Conservation (phyloP, 2,113 vertebrate genomes). For the rat (Rattus norvegicus) region DNA sequence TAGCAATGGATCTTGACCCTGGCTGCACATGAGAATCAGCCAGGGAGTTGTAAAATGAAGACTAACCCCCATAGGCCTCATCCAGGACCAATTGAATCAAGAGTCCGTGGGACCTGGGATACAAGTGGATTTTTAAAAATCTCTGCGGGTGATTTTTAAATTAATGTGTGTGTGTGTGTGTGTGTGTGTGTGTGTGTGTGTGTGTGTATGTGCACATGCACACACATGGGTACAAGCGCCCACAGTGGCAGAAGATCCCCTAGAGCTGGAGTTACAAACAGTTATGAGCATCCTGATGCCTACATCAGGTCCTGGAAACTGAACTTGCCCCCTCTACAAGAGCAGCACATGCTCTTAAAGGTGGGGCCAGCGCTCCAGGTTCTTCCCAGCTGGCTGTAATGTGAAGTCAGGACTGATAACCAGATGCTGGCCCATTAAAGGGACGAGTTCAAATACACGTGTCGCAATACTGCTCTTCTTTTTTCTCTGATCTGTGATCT, state of each 20-base stretch:
- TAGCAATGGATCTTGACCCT: conserved; percentile 62
- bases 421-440: background rate
- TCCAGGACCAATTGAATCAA: background rate
- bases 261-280: background rate
- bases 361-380: background rate
- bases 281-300: background rate
- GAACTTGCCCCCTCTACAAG: background rate
- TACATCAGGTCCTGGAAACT: background rate
- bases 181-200: too few relatives aligned
- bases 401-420: background rate
- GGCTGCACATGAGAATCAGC: conserved; percentile 35
- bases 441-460: background rate
- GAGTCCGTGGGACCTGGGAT: background rate
- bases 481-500: background rate
- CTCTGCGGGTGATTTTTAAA: background rate
- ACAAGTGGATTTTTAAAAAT: background rate
- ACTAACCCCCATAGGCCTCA: background rate
- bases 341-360: background rate
- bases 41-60: conserved; percentile 66
- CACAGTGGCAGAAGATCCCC: background rate
- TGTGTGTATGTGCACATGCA: too few relatives aligned
- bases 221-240: too few relatives aligned
- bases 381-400: too few relatives aligned
- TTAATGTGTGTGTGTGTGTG: background rate
- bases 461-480: background rate